phyloP scores from a whole-genome alignment of 2,797 vertebrate species.

The Phrynocephalus forsythii region DNA sequence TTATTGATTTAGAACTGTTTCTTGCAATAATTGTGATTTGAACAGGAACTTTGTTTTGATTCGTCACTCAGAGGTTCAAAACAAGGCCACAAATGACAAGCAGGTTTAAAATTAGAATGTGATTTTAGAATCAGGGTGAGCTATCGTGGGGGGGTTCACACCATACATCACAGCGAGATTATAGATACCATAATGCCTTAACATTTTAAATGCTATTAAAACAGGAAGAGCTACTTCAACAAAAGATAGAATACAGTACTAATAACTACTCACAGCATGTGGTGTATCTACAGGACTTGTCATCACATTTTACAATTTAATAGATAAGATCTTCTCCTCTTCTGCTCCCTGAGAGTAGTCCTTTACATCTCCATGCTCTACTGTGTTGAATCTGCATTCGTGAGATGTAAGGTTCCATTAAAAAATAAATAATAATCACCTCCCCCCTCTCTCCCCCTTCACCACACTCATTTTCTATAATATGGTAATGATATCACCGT shows the following conservation, averaged over 20 bases:
- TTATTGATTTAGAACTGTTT: slow-evolving; percentile 34
- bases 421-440: slow-evolving; percentile 81
- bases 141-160: slow-evolving; percentile 50
- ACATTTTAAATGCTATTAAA: slow-evolving; percentile 65
- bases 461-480: slow-evolving; percentile 83
- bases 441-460: slow-evolving; percentile 66
- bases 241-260: slow-evolving; percentile 55
- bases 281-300: slow-evolving; percentile 52
- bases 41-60: slow-evolving; percentile 48
- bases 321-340: slow-evolving; percentile 57
- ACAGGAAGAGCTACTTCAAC: slow-evolving; percentile 56
- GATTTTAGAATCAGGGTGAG: slow-evolving; percentile 49
- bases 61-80: slow-evolving; percentile 62
- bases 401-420: slow-evolving; percentile 75
- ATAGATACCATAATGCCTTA: slow-evolving; percentile 43
- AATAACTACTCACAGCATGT: slow-evolving; percentile 52
- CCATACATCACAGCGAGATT: too few species aligned
- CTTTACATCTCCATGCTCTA: slow-evolving; percentile 64
- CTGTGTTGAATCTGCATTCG: slow-evolving; percentile 77
- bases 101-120: slow-evolving; percentile 58
- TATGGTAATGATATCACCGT: slow-evolving; percentile 85
- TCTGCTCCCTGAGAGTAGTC: slow-evolving; percentile 46
- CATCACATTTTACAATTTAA: slow-evolving; percentile 70
- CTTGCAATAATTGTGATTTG: slow-evolving; percentile 46
- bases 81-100: slow-evolving; percentile 55